Conservation (phyloP, 2,888 invertebrate genomes). For the Nomada goodeniana region DNA sequence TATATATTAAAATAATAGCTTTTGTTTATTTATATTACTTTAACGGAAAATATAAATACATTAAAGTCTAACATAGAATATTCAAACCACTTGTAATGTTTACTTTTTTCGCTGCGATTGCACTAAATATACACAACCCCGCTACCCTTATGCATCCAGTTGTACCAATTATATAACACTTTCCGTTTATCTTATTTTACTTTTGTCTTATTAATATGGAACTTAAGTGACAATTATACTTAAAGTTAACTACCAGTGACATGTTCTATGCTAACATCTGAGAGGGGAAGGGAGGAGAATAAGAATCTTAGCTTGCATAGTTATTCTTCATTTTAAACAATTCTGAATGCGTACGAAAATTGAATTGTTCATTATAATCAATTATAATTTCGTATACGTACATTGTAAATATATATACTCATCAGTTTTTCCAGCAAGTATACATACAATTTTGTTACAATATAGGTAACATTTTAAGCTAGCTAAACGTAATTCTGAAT, state of each 20-base stretch:
- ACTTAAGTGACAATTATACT: slow-evolving; percentile 55
- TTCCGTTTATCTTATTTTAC: slow-evolving; percentile 56
- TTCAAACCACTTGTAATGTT: slow-evolving; percentile 15
- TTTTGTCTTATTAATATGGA: slow-evolving; percentile 22
- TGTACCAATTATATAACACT: slow-evolving; percentile 74
- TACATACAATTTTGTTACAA: slow-evolving; percentile 10
- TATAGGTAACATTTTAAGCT: not conserved
- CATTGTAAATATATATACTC: slow-evolving; percentile 25
- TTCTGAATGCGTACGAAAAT: slow-evolving; percentile 28
- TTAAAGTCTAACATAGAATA: slow-evolving; percentile 2
- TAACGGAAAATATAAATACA: slow-evolving; percentile 20
- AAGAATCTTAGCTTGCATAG: slow-evolving; percentile 71
- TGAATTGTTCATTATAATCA: slow-evolving; percentile 18
- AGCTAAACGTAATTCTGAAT: not conserved
- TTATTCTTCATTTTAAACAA: slow-evolving; percentile 37
- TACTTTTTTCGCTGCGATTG: slow-evolving; percentile 40
- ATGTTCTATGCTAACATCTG: slow-evolving; percentile 87
- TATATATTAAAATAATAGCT: not conserved
- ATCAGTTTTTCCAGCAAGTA: slow-evolving; percentile 2
- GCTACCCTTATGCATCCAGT: slow-evolving; percentile 81
- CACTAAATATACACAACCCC: slow-evolving; percentile 69
- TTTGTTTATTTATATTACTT: not conserved
- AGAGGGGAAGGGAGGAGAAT: slow-evolving; percentile 87
- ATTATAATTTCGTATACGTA: not conserved
- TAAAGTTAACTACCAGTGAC: slow-evolving; percentile 76